A percentile compares a stretch with the other conserved stretches of the same genome.
These are phyloP conservation scores for Umimayanthus kanabou DNA, from an alignment of 92 coral and sea anemone species.

Conservation along the genomic window DNA sequence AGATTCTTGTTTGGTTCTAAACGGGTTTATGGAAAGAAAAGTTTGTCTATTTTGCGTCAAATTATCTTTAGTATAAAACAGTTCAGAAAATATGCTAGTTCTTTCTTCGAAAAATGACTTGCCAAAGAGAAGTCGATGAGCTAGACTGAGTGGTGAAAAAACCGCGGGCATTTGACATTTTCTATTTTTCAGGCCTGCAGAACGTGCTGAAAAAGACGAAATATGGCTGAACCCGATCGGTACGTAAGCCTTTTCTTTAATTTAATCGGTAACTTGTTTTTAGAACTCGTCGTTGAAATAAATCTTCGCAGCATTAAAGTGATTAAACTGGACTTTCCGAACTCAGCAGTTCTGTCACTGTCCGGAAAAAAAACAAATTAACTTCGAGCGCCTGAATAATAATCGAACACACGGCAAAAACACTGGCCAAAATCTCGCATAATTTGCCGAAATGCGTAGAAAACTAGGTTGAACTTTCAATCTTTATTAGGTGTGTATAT, in stretches of 20 bases:
- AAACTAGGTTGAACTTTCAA: neutral
- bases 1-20: neutral
- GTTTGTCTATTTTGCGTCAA: neutral
- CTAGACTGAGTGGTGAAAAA: neutral
- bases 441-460: neutral
- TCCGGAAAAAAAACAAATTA: neutral
- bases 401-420: neutral
- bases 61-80: too few species aligned
- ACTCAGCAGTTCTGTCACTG: neutral
- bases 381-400: neutral
- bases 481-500: neutral
- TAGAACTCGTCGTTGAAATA: neutral
- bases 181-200: neutral
- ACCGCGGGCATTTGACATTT: neutral
- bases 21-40: neutral
- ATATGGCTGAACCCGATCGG: constrained; percentile 24
- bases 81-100: neutral
- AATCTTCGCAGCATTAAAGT: neutral
- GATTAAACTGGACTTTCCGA: neutral
- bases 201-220: neutral
- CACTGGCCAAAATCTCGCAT: neutral
- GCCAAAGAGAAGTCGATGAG: neutral
- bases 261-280: neutral
- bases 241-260: neutral
- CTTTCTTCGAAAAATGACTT: neutral